phyloP scores from a whole-genome alignment of 2,888 invertebrate species.

The Reticulitermes lucifugus region DNA sequence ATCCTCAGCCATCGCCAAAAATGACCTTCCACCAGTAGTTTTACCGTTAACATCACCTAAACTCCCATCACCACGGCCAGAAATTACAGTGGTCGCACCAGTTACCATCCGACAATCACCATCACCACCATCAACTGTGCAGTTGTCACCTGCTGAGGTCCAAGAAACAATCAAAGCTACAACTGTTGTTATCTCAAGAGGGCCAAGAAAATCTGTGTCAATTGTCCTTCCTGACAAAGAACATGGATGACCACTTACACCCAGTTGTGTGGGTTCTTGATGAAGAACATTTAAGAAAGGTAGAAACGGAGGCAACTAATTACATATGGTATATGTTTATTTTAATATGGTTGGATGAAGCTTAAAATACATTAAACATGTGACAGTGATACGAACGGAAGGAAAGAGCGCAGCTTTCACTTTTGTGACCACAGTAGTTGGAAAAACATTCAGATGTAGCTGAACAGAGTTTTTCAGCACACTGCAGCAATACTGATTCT shows the following conservation, averaged over 20 bases:
- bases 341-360: neutral
- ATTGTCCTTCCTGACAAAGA: constrained; percentile 71
- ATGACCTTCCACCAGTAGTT: constrained; percentile 40
- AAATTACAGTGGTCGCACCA: constrained; percentile 49
- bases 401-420: neutral
- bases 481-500: no score
- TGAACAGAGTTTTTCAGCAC: neutral
- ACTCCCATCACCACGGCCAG: constrained; percentile 4
- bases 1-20: neutral
- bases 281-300: neutral
- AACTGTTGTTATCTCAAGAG: constrained; percentile 58
- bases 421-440: neutral
- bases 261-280: neutral
- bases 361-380: neutral
- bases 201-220: constrained; percentile 68
- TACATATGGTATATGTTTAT: neutral
- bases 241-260: constrained; percentile 56
- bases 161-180: constrained; percentile 56
- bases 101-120: constrained; percentile 23
- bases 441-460: neutral
- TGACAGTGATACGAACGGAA: neutral
- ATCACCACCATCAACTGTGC: neutral
- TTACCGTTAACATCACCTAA: neutral
- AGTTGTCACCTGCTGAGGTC: neutral
- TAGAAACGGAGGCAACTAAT: neutral